Evolutionary conservation across 2,888 invertebrate species (phyloP).

Genomic region (Tyria jacobaeae): DNA sequence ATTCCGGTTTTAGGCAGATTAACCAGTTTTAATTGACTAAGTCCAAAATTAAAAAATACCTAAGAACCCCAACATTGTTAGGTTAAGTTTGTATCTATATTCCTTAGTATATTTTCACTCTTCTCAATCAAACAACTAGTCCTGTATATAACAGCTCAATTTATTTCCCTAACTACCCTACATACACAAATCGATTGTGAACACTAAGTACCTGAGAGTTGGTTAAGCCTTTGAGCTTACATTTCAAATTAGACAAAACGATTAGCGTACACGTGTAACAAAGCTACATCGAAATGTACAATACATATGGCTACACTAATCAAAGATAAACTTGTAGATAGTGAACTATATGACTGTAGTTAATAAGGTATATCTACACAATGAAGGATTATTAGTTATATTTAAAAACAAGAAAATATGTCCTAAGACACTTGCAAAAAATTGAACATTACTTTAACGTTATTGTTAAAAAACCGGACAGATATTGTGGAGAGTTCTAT

Average conservation of each 20-base stretch:
- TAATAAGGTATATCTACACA: neutral
- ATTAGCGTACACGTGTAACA: conserved; percentile 37
- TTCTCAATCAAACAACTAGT: neutral
- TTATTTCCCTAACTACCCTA: conserved; percentile 11
- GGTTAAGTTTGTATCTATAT: too few species aligned
- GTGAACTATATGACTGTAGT: neutral
- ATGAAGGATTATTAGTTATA: neutral
- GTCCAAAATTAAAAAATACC: too few species aligned
- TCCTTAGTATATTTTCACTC: neutral
- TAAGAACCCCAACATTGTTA: too few species aligned
- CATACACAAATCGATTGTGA: conserved; percentile 16
- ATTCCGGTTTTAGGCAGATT: too few species aligned
- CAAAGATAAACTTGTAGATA: conserved; percentile 4
- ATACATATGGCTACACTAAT: conserved; percentile 2
- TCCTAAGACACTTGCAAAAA: too few species aligned
- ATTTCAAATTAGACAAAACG: conserved; percentile 48
- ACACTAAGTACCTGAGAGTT: conserved; percentile 21
- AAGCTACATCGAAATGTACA: neutral
- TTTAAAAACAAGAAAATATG: neutral
- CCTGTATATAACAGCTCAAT: neutral
- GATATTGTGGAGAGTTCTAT: too few species aligned
- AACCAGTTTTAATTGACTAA: too few species aligned
- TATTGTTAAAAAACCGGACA: too few species aligned
- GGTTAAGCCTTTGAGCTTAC: conserved; percentile 39
- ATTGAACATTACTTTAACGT: too few species aligned